Evolutionary conservation across 1,140 invertebrate species (phyloP), one percentile per base, ranked within the genome.

Genomic region (Ephestia elutella): DNA sequence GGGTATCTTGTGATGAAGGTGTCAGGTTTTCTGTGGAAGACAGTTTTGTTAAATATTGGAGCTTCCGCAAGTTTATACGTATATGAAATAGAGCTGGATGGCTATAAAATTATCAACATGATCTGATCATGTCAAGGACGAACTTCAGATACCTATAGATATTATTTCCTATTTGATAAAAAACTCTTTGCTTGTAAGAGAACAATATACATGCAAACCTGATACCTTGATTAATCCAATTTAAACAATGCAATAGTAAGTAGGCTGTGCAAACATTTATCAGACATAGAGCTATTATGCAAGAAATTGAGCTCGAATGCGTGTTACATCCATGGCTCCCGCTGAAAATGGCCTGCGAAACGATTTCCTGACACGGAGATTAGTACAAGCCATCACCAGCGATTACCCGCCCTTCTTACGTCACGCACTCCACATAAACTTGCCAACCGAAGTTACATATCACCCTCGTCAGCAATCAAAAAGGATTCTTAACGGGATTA

Each of bases 291-390:
- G 60, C 67, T 68, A 82, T 86, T 86, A 80, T 74, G 73, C 70
- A 83, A 80, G 75, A 81, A 79, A 84, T 80, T 78, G 70, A 78
- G 76, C 76, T 78, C 74, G 68, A 82, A 85, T 80, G 83, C 83
- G 79, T 86, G 85, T 78, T 82, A 72, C 67, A 82, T 72, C 61
- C 62, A 64, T 68, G 78, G 75, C 81, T 81, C 83, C 70, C 77
- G 71, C 77, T 86, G 82, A 78, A 86, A 86, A 87, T 86, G 86
- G 82, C 66, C 86, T 86, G 83, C 82, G 78, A 85, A 88, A 86
- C 83, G 83, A 88, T 86, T 88, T 84, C 83, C 83, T 88, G 86
- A 88, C 86, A 88, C 78, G 86, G 86, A 85, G 86, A 88, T 88
- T 88, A 88, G 86, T 84, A 88, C 86, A 86, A 86, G 82, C 80